Evolutionary conservation across 2,888 invertebrate genomes (phyloP), one percentile per base, ranked within the genome.

Genomic region (Lithophane leautieri): DNA sequence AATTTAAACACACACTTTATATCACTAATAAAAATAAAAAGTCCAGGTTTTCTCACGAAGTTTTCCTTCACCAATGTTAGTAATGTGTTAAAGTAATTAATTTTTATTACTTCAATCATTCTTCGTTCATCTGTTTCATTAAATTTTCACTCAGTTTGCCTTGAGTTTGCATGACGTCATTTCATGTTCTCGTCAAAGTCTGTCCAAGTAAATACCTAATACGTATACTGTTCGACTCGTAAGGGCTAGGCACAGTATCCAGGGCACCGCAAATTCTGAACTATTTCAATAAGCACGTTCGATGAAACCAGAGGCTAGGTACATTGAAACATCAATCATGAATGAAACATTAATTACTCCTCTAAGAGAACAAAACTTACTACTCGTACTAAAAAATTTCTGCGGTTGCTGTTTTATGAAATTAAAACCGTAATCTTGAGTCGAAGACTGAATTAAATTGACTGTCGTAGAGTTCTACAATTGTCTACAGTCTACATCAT

Each of bases 231-330:
- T 25, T 14, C 12, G 14, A 44, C 16, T 25, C 34, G 11, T 34
- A 19, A 25, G 19, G 16, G 11, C 19, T 34, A 34, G 16, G 34
- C 34, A 67, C 19, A 67, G 1, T 7, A 42, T 0, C 2, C 6
- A 28, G 8, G 3, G 14, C 44, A 54, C 14, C 2, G 14, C 34
- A 40, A n/a, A 66, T 12, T 16, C 25, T 25, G 12, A 61, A 61
- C 54, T 61, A 63, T 72, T 72, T 67, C 50, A 79, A 63, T 40
- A 62, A 58, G n/a, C 58, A 47, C 14, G 50, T 56, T 62, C 25
- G 14, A 58, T 61, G 42, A 72, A 78, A 28, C 52, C n/a, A 56
- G 44, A 40, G n/a, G 2, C 28, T 16, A n/a, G n/a, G n/a, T n/a
- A 69, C 12, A 50, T 50, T 22, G 19, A 50, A 50, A 50, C 2